Conservation (phyloP, 2,888 invertebrate species). For the Mythimna impura region DNA sequence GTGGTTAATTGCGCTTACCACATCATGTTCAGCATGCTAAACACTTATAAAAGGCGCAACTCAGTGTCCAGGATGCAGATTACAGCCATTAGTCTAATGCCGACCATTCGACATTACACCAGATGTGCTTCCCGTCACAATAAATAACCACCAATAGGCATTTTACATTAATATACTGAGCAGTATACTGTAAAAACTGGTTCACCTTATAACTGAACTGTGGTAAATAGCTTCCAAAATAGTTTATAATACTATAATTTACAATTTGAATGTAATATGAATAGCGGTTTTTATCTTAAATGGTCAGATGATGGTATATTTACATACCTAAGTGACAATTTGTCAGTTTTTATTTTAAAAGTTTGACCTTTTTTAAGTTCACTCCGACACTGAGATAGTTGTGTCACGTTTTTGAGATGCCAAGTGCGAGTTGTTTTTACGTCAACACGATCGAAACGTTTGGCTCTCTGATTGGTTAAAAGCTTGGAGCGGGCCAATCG, state of each 20-base stretch:
- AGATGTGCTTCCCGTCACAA: conserved; percentile 48
- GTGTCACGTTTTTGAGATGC: not conserved
- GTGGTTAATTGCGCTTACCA: too few relatives aligned
- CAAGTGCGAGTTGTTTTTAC: too few relatives aligned
- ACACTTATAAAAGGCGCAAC: not conserved
- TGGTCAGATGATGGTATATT: conserved; percentile 37
- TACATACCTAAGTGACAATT: conserved; percentile 53
- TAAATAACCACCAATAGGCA: conserved; percentile 58
- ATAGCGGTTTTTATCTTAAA: conserved; percentile 49
- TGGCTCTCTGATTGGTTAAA: too few relatives aligned
- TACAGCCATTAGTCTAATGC: conserved; percentile 33
- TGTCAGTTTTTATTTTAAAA: conserved; percentile 32
- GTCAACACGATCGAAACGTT: too few relatives aligned
- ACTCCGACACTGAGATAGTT: not conserved
- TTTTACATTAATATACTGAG: conserved; percentile 78
- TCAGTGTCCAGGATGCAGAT: conserved; percentile 35
- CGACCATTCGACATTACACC: conserved; percentile 33
- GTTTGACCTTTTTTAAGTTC: conserved; percentile 29
- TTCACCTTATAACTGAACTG: conserved; percentile 84
- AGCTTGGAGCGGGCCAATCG: too few relatives aligned
- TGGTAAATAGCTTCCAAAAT: conserved; percentile 81
- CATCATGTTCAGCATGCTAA: not conserved
- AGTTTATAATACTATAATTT: conserved; percentile 72
- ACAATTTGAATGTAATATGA: conserved; percentile 60
- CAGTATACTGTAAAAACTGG: conserved; percentile 75